Conservation (phyloP, 2,113 vertebrate genomes). For the Galbula dea region DNA sequence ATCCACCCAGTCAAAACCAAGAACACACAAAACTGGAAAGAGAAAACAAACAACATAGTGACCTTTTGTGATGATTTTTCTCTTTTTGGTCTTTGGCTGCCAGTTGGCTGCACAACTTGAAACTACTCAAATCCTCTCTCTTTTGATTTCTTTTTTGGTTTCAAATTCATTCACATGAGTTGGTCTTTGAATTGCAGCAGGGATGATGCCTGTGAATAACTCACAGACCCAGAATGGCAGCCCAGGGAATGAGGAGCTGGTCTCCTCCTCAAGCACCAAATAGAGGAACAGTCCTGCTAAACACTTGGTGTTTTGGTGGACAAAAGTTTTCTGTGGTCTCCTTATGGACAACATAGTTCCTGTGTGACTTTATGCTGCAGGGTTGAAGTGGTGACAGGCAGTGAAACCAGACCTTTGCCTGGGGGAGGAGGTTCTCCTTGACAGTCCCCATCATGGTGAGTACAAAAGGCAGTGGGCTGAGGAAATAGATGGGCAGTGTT, state of each 20-base stretch:
- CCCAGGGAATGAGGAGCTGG: background rate
- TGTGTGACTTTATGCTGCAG: background rate
- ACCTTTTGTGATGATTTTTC: background rate
- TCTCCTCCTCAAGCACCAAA: background rate
- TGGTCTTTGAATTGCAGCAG: background rate
- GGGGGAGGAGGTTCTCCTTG: background rate
- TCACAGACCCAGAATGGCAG: background rate
- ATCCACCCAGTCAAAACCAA: conserved; percentile 11
- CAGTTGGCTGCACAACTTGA: background rate
- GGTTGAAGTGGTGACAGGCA: background rate
- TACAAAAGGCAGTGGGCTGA: background rate
- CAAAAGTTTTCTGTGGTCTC: background rate
- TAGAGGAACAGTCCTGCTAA: background rate
- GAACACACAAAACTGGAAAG: background rate
- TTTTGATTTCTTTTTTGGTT: background rate
- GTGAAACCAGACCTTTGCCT: background rate
- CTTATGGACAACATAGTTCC: fast-evolving
- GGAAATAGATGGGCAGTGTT: background rate
- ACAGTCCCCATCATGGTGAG: fast-evolving
- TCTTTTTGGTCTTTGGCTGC: background rate
- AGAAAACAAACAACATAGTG: background rate
- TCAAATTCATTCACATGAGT: background rate
- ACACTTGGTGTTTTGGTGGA: background rate
- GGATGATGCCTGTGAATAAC: background rate
- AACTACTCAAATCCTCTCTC: background rate